A percentile compares a stretch with the other conserved stretches of the same genome.
Evolutionary conservation across 1,140 invertebrate species (phyloP).

Genomic region (Bombus waltoni): DNA sequence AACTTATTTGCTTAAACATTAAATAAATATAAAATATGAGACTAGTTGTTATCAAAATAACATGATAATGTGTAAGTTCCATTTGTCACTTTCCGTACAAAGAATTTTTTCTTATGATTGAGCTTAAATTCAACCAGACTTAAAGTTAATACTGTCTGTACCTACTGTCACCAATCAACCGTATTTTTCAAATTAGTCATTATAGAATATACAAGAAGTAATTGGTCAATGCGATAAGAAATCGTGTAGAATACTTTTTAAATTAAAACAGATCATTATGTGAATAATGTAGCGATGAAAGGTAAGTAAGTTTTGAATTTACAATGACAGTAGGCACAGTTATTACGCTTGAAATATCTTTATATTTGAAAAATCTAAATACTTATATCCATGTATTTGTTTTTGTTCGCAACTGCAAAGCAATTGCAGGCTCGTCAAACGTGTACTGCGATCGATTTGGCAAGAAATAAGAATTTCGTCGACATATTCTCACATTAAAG

Average conservation of each 20-base stretch:
- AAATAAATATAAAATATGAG: slow-evolving; percentile 73
- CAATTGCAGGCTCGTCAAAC: neutral
- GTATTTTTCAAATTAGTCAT: slow-evolving; percentile 5
- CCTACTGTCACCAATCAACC: neutral
- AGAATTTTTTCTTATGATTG: slow-evolving; percentile 30
- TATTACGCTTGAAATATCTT: neutral
- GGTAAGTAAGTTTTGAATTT: neutral
- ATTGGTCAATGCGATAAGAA: neutral
- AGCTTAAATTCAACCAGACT: slow-evolving; percentile 33
- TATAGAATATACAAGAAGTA: neutral
- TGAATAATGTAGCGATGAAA: neutral
- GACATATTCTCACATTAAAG: slow-evolving; percentile 45
- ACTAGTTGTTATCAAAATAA: slow-evolving; percentile 76
- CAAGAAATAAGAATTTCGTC: slow-evolving; percentile 53
- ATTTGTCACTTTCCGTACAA: slow-evolving; percentile 31
- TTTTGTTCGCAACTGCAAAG: slow-evolving; percentile 7
- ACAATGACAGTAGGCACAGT: slow-evolving; percentile 29
- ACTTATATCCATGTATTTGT: slow-evolving; percentile 6
- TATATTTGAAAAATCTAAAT: slow-evolving; percentile 11
- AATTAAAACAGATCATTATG: neutral
- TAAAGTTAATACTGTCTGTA: slow-evolving; percentile 37
- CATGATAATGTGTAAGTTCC: slow-evolving; percentile 44
- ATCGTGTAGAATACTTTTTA: slow-evolving; percentile 11
- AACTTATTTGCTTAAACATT: slow-evolving; percentile 55
- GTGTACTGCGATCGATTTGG: slow-evolving; percentile 39